Conservation (phyloP, 2,113 vertebrate genomes). For the Hippocampus guttulatus region DNA sequence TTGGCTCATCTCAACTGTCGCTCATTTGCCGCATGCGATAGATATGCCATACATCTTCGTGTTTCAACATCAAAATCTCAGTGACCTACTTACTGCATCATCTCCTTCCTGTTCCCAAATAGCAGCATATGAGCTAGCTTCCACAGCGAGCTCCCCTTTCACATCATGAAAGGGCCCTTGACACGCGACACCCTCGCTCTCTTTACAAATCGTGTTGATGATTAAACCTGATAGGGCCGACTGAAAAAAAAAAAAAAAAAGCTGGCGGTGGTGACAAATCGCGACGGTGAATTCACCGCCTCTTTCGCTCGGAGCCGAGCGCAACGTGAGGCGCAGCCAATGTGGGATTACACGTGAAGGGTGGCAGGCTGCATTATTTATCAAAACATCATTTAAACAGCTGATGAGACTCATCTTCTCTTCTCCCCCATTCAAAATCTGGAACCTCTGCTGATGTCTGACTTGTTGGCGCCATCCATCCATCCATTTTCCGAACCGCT, state of each 20-base stretch:
- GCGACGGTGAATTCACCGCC: slow-evolving; percentile 48
- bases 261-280: slow-evolving; percentile 46
- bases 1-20: slow-evolving; percentile 19
- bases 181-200: slow-evolving; percentile 32
- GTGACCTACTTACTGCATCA: slow-evolving; percentile 41
- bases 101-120: slow-evolving; percentile 24
- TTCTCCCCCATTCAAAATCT: slow-evolving; percentile 26
- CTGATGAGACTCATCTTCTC: slow-evolving; percentile 28
- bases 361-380: slow-evolving; percentile 58
- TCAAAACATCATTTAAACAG: slow-evolving; percentile 57
- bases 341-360: slow-evolving; percentile 50
- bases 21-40: slow-evolving; percentile 12
- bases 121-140: slow-evolving; percentile 39
- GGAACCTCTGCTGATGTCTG: slow-evolving; percentile 18
- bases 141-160: slow-evolving; percentile 33
- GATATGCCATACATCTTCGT: slow-evolving; percentile 22
- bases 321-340: slow-evolving; percentile 35
- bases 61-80: slow-evolving; percentile 15
- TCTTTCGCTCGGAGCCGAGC: slow-evolving; percentile 30
- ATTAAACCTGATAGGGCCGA: slow-evolving; percentile 58
- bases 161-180: slow-evolving; percentile 44
- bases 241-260: slow-evolving; percentile 26
- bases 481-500: too few species aligned
- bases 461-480: not conserved
- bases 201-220: slow-evolving; percentile 52